Base-by-base conservation (phyloP, 2,113 vertebrate genomes). In the Morone chrysops region DNA sequence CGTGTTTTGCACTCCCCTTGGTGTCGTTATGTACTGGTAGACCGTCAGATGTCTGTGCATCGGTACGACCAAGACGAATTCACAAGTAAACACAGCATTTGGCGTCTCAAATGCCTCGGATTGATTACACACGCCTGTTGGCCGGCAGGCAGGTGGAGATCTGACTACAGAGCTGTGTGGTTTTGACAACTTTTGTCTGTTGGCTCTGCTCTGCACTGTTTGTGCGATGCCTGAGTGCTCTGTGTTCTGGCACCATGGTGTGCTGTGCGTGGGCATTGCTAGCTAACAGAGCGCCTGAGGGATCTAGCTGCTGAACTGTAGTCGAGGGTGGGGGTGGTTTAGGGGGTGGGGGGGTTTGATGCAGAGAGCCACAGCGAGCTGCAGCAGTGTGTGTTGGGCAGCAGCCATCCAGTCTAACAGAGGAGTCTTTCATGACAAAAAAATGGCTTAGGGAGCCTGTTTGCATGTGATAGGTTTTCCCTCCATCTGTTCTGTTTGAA, bases 261-360 rank as follows among this genome's bases (percentile, higher is more conserved):
- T 87, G 92, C 84, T 0, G 78, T 70, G 85, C 22, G 93, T 94
- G 87, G 94, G 93, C 54, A 90, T 25, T 77, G 87, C 81, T 83
- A 91, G 89, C 86, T 87, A 86, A 82, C 84, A 76, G 89, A 92
- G 81, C 61, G 81, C 90, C 88, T 87, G 86, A 4, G 91, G 89
- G 93, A 90, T 86, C 67, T 75, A 75, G 85, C 92, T 83, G 84
- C 78, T 81, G 81, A 89, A 84, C 91, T 87, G 80, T 80, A 88
- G 82, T 80, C 43, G 12, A 81, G 75, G 80, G 81, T 54, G 89
- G 87, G 65, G 88, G 72, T 79, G 78, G 78, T 75, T 75, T 43
- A n/a, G 9, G 72, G 53, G 54, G 36, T 36, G n/a, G 50, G 51
- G 76, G 67, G 18, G 61, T 18, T 61, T 70, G 78, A 77, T 90